Percentiles rank a stretch among this genome's conserved stretches.
phyloP scores from a whole-genome alignment of 2,113 vertebrate genomes.

The Ranitomeya imitator region DNA sequence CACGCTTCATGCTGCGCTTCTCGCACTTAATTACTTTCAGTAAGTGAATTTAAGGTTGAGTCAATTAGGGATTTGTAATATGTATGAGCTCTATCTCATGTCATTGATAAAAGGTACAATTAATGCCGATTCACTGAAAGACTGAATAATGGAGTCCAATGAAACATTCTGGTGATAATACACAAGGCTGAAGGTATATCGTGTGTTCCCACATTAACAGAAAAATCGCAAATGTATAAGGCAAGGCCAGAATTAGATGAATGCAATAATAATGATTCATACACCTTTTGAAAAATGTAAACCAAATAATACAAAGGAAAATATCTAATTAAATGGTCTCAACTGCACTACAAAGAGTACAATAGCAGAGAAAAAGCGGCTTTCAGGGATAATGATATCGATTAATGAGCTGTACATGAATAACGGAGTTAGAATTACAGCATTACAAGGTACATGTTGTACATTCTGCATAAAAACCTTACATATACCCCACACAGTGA shows the following conservation, averaged over 20 bases:
- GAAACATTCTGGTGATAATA: neutral
- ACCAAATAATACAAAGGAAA: too few relatives aligned
- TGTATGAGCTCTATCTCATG: slow-evolving; percentile 3
- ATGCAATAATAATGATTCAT: neutral
- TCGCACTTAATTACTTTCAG: slow-evolving; percentile 30
- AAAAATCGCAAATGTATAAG: neutral
- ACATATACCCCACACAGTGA: too few relatives aligned
- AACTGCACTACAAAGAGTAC: too few relatives aligned
- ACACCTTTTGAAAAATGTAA: neutral
- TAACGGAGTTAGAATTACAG: too few relatives aligned
- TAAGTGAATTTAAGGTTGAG: slow-evolving; percentile 25
- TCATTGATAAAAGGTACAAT: slow-evolving; percentile 1
- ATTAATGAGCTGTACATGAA: too few relatives aligned
- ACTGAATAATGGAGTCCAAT: neutral
- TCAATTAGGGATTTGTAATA: slow-evolving; percentile 29
- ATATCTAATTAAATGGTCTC: too few relatives aligned
- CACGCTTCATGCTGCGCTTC: slow-evolving; percentile 21
- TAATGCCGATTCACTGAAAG: neutral
- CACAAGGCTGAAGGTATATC: neutral
- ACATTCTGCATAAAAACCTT: too few relatives aligned
- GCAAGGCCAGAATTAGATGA: neutral
- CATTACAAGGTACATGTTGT: too few relatives aligned
- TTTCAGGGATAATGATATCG: too few relatives aligned
- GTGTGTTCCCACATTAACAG: neutral
- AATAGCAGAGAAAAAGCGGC: too few relatives aligned